Evolutionary conservation across 2,888 invertebrate genomes (phyloP).

Genomic region (Erpobdella octoculata): DNA sequence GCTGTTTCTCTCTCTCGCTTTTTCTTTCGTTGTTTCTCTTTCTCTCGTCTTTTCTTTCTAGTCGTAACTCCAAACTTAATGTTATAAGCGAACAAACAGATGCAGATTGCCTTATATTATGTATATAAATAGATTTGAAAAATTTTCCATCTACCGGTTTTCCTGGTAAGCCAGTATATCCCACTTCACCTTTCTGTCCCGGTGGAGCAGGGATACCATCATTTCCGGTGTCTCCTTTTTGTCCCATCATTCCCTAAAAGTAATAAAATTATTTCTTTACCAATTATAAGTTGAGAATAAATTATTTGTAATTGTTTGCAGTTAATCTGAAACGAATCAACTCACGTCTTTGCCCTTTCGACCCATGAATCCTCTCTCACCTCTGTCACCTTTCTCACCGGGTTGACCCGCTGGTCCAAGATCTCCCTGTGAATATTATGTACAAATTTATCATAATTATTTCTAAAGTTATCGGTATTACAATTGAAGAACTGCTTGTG

Average conservation of each 20-base stretch:
- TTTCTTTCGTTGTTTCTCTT: no score
- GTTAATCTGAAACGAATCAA: no score
- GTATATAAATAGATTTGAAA: no score
- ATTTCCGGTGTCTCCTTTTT: slow-evolving; percentile 28
- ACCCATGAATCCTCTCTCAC: slow-evolving; percentile 25
- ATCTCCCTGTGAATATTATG: slow-evolving; percentile 15
- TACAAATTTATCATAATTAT: neutral
- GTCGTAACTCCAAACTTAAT: no score
- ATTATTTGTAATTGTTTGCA: no score
- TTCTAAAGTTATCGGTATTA: neutral
- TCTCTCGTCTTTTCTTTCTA: no score
- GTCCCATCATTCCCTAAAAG: slow-evolving; percentile 21
- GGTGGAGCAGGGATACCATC: neutral
- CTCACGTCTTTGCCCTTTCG: slow-evolving; percentile 19
- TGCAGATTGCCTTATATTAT: no score
- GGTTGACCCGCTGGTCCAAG: slow-evolving; percentile 16
- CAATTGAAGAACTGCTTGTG: neutral
- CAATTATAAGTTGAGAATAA: neutral
- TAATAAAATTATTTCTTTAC: neutral
- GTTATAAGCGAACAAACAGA: no score
- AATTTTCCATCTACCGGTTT: slow-evolving; percentile 1
- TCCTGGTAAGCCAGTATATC: slow-evolving; percentile 24
- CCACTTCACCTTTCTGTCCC: slow-evolving; percentile 26
- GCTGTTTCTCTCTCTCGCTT: no score
- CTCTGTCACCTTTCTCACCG: slow-evolving; percentile 27